Conservation (phyloP, 2,797 vertebrate species). For the Taenioides sp. region DNA sequence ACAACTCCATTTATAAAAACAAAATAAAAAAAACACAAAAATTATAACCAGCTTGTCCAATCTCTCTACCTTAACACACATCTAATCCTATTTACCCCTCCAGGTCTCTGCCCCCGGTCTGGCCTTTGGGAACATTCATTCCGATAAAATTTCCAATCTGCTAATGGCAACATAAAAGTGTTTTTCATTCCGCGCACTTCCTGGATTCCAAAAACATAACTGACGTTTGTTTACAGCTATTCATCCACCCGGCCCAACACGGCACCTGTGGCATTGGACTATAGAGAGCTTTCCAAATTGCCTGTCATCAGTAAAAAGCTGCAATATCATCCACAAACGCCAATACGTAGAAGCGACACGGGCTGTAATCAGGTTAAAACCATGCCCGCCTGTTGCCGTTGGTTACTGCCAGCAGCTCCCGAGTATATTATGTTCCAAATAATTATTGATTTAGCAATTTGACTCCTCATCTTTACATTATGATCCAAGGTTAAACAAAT, state of each 20-base stretch:
- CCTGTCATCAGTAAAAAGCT: slow-evolving; percentile 51
- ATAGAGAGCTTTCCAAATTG: slow-evolving; percentile 42
- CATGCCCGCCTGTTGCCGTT: slow-evolving; percentile 22
- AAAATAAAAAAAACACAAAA: background rate
- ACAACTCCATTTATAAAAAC: background rate
- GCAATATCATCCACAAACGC: slow-evolving; percentile 43
- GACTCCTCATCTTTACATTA: slow-evolving; percentile 54
- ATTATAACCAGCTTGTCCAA: background rate
- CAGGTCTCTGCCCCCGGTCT: slow-evolving; percentile 10
- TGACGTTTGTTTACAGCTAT: slow-evolving; percentile 37
- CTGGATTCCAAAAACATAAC: slow-evolving; percentile 19
- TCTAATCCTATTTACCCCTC: slow-evolving; percentile 5
- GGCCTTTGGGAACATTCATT: slow-evolving; percentile 45
- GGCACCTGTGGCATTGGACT: slow-evolving; percentile 62
- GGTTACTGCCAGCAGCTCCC: slow-evolving; percentile 12
- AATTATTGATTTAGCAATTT: slow-evolving; percentile 53
- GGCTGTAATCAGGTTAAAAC: slow-evolving; percentile 53
- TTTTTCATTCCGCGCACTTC: slow-evolving; percentile 33
- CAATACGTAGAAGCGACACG: slow-evolving; percentile 31
- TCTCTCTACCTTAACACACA: background rate
- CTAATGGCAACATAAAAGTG: slow-evolving; percentile 58
- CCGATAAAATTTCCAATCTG: slow-evolving; percentile 53
- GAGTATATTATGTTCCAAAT: slow-evolving; percentile 41
- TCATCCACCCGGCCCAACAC: slow-evolving; percentile 33
- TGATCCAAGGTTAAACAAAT: slow-evolving; percentile 23